Base-by-base conservation (phyloP, 2,797 vertebrate species). In the Spinus olivaceus region DNA sequence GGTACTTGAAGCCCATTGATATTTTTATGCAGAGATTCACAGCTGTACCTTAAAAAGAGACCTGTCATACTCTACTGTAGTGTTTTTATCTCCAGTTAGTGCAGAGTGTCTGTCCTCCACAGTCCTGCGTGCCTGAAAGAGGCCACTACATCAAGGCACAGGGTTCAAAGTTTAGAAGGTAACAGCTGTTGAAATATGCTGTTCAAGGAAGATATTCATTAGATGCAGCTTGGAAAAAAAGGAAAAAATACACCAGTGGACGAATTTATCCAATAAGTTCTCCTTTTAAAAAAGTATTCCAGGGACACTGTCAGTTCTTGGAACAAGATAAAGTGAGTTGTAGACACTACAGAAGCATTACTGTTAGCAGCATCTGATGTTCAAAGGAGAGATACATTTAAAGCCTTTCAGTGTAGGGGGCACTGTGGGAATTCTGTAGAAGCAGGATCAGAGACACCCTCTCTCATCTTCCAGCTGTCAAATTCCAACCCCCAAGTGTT, bases 351-450 rank as follows among this genome's bases (percentile, higher is more conserved):
- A 91, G 78, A 95, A 86, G 41, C 84, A 80, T 67, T 69, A 22
- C 80, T 80, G 84, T 88, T 72, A 94, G 80, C 74, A 70, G 67
- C 59, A 54, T 28, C 28, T 66, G 39, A 72, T 57, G 74, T 91
- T 97, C 86, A 80, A 76, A 94, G 57, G 16, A 85, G 49, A 88
- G 50, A 63, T 3, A 93, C 46, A 39, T 91, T 94, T 93, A 86
- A 96, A 94, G 81, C 39, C 69, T 66, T 92, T 88, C 88, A 70
- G 14, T 57, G 85, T 50, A 94, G 66, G 69, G 87, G 61, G 20
- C 47, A 92, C 67, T 66, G 69, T 51, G 76, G 72, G 87, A 95
- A 96, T 91, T 80, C 72, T 47, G 53, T 41, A 39, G 83, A 95
- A 70, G 32, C 24, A 2, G 84, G 78, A 92, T 92, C 87, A 96